Conservation (phyloP, 2,113 vertebrate species). For the Oriolus oriolus region DNA sequence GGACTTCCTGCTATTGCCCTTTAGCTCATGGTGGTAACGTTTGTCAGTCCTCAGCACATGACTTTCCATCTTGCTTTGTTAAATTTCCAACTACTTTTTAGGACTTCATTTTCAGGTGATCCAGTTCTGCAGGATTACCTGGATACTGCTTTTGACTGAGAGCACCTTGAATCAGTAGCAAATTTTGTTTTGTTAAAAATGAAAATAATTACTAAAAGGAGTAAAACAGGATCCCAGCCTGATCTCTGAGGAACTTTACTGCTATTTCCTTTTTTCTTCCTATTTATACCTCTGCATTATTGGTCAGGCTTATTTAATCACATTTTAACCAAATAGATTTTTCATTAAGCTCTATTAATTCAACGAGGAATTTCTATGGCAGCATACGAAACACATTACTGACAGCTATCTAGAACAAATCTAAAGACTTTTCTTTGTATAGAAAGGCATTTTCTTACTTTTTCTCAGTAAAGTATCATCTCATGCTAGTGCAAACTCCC, state of each 20-base stretch:
- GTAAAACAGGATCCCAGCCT: not conserved
- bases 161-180: not conserved
- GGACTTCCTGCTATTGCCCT: not conserved
- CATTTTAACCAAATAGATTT: not conserved
- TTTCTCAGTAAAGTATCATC: not conserved
- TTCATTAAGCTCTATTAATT: not conserved
- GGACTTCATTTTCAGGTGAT: not conserved
- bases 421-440: not conserved
- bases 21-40: not conserved
- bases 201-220: not conserved
- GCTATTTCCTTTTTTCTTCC: not conserved
- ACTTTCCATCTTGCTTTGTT: not conserved
- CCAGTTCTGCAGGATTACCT: not conserved
- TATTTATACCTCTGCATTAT: not conserved
- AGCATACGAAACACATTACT: not conserved
- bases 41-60: not conserved
- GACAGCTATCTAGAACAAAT: not conserved
- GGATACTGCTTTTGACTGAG: not conserved
- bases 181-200: not conserved
- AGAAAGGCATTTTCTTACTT: not conserved
- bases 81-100: not conserved
- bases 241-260: not conserved
- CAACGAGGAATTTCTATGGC: not conserved
- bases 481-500: not conserved
- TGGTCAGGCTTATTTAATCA: not conserved